Evolutionary conservation across 1,140 invertebrate genomes (phyloP), one percentile per base, ranked within the genome.

Genomic region (Oryctes rhinoceros): DNA sequence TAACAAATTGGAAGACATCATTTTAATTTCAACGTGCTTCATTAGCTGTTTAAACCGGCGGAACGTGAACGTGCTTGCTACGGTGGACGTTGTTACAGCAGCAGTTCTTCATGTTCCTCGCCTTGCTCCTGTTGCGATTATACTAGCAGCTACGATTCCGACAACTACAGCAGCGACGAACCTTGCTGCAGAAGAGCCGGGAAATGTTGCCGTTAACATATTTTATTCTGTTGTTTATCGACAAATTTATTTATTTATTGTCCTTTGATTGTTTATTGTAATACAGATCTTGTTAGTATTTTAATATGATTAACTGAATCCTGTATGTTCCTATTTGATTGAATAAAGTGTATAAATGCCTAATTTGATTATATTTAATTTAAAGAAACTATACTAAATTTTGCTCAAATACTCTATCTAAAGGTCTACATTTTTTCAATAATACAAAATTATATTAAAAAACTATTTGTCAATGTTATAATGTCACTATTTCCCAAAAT

Each of bases 171-270:
- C 6, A 67, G 65, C 30, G 65, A 67, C 35, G 65, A 67, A 13
- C 65, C 65, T 24, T 67, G 65, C 13, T 67, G 65, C 65, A 67
- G 65, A 67, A 67, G 20, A 24, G 5, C 65, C n/a, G 30, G 30
- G 3, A 67, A 35, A 67, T 67, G 65, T 35, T 67, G 65, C 65
- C 65, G 65, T 67, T 67, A 10, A 67, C 65, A 62, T 6, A 7
- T 62, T 62, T 62, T 62, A 18, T 62, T 15, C 0, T 18, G 20
- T 62, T 62, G 13, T 59, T n/a, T 59, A n/a, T 30, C 24, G 2
- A 30, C 53, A 62, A 11, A 6, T 62, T n/a, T 62, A 62, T 62
- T 15, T 62, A 62, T 62, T n/a, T 62, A 44, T 44, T 44, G 5
- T 62, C 4, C 9, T 62, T 62, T 62, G 13, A 18, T 3, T 62